Base-by-base conservation (phyloP, 1,140 invertebrate genomes). In the Matsumurasca onukii region DNA sequence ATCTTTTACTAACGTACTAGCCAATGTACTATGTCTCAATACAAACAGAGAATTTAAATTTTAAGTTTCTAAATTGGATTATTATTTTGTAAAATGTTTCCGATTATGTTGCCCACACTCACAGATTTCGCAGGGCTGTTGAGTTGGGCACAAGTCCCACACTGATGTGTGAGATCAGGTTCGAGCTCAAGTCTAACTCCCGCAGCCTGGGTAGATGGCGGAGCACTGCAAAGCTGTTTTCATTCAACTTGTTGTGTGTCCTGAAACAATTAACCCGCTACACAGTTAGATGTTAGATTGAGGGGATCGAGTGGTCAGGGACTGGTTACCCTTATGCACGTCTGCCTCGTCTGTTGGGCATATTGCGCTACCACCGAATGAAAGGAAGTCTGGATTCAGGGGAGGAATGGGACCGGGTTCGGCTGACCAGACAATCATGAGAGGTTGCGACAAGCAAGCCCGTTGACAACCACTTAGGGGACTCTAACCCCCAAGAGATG, bases 191-290 rank as follows among this genome's bases (percentile, higher is more conserved):
- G 77, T 88, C 82, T 27, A 92, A 79, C 22, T 78, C 77, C 71
- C 83, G 81, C 0, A 92, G 78, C 25, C 81, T 78, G 0, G 83
- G 80, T 61, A 94, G 84, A 31, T 82, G 79, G 0, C 83, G 77
- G 73, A 94, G 86, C 27, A 84, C 83, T 12, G 79, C 82, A 29
- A 81, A 78, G 68, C 85, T 82, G 70, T 91, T 85, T 48, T 75
- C 78, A 45, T 74, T 78, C 73, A 92, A 90, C 51, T 79, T 81
- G 79, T 92, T 92, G 72, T 87, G 85, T 70, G 88, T 82, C 39
- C 79, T 81, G 68, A 20, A 76, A 76, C 30, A 59, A 25, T 9
- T 29, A 59, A 9, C 25, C 22, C 5, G 12, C 5, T 22, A 59
- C 3, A 27, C 5, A 9, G 5, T 22, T 22, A 59, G 3, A 12